phyloP scores from a whole-genome alignment of 2,888 invertebrate genomes.

The Cataglyphis rosenhaueri region DNA sequence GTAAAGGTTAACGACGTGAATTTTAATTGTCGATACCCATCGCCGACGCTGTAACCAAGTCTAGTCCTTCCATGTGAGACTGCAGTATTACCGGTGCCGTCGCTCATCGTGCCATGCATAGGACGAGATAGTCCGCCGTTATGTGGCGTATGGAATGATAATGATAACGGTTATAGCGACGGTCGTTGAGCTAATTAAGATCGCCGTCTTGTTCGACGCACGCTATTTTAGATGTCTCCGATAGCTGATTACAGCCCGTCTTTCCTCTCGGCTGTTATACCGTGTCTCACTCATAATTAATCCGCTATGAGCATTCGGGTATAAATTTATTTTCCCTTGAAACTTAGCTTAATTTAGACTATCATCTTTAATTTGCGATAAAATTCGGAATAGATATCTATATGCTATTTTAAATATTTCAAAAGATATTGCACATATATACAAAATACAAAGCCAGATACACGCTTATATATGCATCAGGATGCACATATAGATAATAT shows the following conservation, averaged over 20 bases:
- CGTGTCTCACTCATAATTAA: not conserved
- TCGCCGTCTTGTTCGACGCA: slow-evolving; percentile 67
- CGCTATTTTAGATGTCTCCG: slow-evolving; percentile 64
- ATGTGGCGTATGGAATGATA: slow-evolving; percentile 64
- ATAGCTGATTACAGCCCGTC: slow-evolving; percentile 62
- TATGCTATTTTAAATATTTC: not conserved
- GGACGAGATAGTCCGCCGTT: slow-evolving; percentile 58
- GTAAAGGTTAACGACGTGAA: slow-evolving; percentile 71
- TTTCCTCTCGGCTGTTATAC: not conserved
- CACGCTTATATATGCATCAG: not conserved
- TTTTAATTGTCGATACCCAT: slow-evolving; percentile 71
- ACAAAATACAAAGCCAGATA: not conserved
- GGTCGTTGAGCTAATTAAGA: slow-evolving; percentile 64
- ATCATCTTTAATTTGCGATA: not conserved
- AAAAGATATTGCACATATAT: not conserved
- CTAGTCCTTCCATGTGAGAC: slow-evolving; percentile 2
- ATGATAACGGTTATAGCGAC: slow-evolving; percentile 72
- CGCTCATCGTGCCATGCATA: not conserved
- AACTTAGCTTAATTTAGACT: not conserved
- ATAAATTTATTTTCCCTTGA: not conserved
- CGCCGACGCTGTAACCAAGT: slow-evolving; percentile 36
- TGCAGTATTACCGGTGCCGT: slow-evolving; percentile 24
- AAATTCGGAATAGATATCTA: not conserved
- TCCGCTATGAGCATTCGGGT: not conserved
- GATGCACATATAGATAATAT: not conserved